These are phyloP conservation scores for Lithobates sylvaticus DNA, from an alignment of 2,797 vertebrate genomes.

Conservation along the genomic window DNA sequence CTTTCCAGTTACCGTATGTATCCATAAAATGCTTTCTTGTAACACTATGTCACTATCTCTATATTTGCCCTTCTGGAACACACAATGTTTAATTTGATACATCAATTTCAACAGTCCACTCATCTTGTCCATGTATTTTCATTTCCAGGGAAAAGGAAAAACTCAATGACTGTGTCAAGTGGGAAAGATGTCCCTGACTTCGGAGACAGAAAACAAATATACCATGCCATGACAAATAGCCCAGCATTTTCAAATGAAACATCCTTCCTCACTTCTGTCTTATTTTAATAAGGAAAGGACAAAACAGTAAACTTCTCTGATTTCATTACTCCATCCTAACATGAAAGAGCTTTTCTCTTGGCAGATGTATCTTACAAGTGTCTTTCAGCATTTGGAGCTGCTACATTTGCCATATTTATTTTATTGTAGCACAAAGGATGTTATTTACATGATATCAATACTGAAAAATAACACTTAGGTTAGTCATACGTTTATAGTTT, in stretches of 20 bases:
- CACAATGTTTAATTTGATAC: conserved; percentile 50
- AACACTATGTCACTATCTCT: conserved; percentile 2
- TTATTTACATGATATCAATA: not conserved
- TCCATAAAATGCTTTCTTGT: not conserved
- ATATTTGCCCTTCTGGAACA: conserved; percentile 40
- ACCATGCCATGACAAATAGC: conserved; percentile 42
- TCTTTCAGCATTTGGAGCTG: conserved; percentile 13
- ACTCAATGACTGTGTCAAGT: conserved; percentile 48
- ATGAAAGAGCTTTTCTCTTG: conserved; percentile 32
- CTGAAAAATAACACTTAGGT: not conserved
- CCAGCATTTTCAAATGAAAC: conserved; percentile 23
- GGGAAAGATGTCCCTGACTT: conserved; percentile 45
- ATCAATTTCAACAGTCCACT: conserved; percentile 39
- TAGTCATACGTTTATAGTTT: not conserved
- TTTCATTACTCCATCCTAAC: conserved; percentile 36
- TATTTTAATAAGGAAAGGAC: conserved; percentile 40
- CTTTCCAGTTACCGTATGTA: not conserved
- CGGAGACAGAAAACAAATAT: conserved; percentile 49
- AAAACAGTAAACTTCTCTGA: conserved; percentile 50
- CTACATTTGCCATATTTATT: not conserved
- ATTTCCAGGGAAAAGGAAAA: conserved; percentile 42
- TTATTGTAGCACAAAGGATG: not conserved
- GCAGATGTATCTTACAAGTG: conserved; percentile 31
- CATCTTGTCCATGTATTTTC: conserved; percentile 49
- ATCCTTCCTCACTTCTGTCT: conserved; percentile 31